Base-by-base conservation (phyloP, 2,888 invertebrate genomes). In the Colostygia pectinataria region DNA sequence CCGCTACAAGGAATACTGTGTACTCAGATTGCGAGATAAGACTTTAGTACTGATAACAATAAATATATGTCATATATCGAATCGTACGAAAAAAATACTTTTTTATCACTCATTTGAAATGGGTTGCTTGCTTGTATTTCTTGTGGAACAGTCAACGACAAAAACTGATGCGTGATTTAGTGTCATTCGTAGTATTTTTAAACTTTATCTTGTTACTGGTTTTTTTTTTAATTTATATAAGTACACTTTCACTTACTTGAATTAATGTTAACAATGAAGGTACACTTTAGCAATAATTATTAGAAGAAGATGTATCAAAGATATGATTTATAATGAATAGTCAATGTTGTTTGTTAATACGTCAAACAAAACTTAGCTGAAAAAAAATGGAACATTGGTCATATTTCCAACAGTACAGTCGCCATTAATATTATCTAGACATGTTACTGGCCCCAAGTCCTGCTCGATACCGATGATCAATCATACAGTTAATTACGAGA, bases 1-100 rank as follows among this genome's bases (percentile, higher is more conserved):
- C 75, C 70, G 77, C 77, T 79, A 84, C 83, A 83, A 72, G 77
- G 71, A 75, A 77, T 78, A 77, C 65, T 71, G 68, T 79, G 81
- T 81, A 71, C 63, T 66, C 77, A 78, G 84, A 84, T 87, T 83
- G 77, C 65, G 57, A 68, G 84, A 84, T 84, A 83, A 71, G 52
- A 48, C 24, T 34, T 13, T 31, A 32, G 45, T 41, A 45, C 37
- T 63, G 82, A 84, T 81, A 82, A 66, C 59, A 46, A 53, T 52
- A 49, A 49, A 6, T 46, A 48, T 32, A 62, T 53, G 46, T n/a
- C n/a, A n/a, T n/a, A 58, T 71, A 73, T 71, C 65, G 65, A 70
- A 63, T 61, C 45, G 67, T 62, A 71, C 63, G 63, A 59, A 69
- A 71, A 77, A 65, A 64, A 63, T 48, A 41, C 20, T 55, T 56